Base-by-base conservation (phyloP, 2,797 vertebrate species). In the Petrocephalus sullivani region DNA sequence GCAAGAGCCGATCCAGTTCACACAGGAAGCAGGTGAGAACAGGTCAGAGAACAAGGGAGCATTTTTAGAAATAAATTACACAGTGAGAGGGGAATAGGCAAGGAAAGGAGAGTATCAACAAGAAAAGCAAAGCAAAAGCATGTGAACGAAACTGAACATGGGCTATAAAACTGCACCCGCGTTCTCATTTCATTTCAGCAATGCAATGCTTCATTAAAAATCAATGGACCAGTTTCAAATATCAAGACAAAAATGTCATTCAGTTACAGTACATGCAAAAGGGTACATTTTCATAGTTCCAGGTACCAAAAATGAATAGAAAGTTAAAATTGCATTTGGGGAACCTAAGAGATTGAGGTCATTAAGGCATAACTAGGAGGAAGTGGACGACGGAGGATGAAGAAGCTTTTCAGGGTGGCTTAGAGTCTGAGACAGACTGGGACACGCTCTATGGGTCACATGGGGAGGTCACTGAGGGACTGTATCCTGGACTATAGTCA, bases 31-130 rank as follows among this genome's bases (percentile, higher is more conserved):
- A 28, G 81, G 81, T 53, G 81, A 53, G 81, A 83, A 51, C 1
- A 53, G 41, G 81, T 83, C 81, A 83, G 23, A 23, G 81, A 53
- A 83, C 81, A 51, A 10, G 75, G 9, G 41, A 21, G n/a, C 81
- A 83, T 75, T 83, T 83, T 83, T 83, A 53, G 49, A 82, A 83
- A 53, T 83, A 53, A 83, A 83, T 83, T 53, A n/a, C 49, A 83
- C 3, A 53, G 41, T 53, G 81, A 23, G 81, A 53, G 81, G 49
- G 49, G 5, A 49, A 83, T 23, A 28, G 49, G 19, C 7, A 53
- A 53, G 19, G 49, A 21, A 49, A 82, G 49, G 19, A 28, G 23
- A 51, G 46, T 10, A 83, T 21, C 41, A 83, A 53, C 46, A 83
- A 83, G 19, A 53, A 21, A 10, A 23, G 7, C 19, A 23, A 49